phyloP scores from a whole-genome alignment of 1,140 invertebrate species.

The Habropoda laboriosa region DNA sequence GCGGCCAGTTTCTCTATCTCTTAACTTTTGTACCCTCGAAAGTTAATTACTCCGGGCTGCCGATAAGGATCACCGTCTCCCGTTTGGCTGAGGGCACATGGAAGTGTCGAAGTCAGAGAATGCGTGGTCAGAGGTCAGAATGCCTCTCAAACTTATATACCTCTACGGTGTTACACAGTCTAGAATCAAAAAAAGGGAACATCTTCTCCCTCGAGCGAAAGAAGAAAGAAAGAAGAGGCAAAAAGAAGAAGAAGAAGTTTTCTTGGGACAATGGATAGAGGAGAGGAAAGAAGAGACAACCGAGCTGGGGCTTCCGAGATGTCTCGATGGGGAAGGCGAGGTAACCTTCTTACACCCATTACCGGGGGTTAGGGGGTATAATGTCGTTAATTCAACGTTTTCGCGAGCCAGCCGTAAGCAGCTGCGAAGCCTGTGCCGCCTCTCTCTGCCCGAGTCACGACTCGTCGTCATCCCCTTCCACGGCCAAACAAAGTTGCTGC shows the following conservation, averaged over 20 bases:
- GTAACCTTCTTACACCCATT: slow-evolving; percentile 68
- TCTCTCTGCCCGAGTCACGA: background rate
- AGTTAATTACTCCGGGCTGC: slow-evolving; percentile 62
- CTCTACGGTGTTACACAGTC: too few relatives aligned
- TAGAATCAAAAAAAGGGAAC: too few relatives aligned
- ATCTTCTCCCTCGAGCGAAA: too few relatives aligned
- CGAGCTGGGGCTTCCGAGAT: background rate
- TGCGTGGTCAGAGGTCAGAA: slow-evolving; percentile 34
- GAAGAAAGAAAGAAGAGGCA: too few relatives aligned
- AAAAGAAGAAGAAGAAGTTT: background rate
- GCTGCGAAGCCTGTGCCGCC: background rate
- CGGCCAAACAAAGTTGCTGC: slow-evolving; percentile 64
- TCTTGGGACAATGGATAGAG: background rate
- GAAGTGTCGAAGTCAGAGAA: slow-evolving; percentile 63
- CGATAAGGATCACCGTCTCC: slow-evolving; percentile 55
- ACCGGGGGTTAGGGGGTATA: slow-evolving; percentile 61
- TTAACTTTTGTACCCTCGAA: slow-evolving; percentile 61
- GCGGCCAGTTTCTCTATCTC: slow-evolving; percentile 11
- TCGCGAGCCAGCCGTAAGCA: slow-evolving; percentile 50
- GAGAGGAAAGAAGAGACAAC: slow-evolving; percentile 1
- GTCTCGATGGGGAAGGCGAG: slow-evolving; percentile 53
- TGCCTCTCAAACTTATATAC: slow-evolving; percentile 50
- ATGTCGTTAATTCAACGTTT: slow-evolving; percentile 70
- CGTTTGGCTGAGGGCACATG: slow-evolving; percentile 28
- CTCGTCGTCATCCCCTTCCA: too few relatives aligned